Evolutionary conservation across 2,113 vertebrate genomes (phyloP), one percentile per base, ranked within the genome.

Genomic region (Mus spicilegus): DNA sequence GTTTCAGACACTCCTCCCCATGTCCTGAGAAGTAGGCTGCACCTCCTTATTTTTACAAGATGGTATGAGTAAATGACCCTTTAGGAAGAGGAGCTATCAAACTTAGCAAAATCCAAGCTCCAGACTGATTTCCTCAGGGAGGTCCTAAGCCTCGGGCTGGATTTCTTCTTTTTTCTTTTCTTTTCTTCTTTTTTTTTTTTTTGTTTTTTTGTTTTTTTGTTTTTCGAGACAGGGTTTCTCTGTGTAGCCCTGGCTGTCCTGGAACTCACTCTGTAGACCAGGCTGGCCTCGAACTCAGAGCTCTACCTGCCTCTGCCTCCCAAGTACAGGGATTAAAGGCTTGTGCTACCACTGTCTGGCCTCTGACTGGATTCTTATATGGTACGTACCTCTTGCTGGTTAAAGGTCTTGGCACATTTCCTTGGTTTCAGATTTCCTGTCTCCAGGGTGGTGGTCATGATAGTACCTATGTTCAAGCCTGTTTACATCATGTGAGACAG

Each of bases 401-500:
- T 78, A 22, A 61, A 19, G 14, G 70, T 42, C 20, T 85, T 61
- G 36, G 80, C 20, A 77, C 13, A 17, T 58, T 72, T 90, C 61
- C 63, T 92, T 93, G 65, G 87, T 77, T 69, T 94, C 33, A 12
- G n/a, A 84, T 77, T 96, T 94, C 17, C 28, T 94, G 10, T 88
- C 63, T 89, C 20, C 91, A 67, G 26, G 51, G n/a, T 42, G 6
- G 63, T 77, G 36, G 30, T 61, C 20, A 2, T 56, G 49, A 26
- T 26, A 86, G 77, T 36, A 30, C 22, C 58, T 51, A 30, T 33
- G 10, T 76, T 77, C 85, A 63, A 76, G 73, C 56, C 80, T n/a
- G 12, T 42, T 70, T 42, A 65, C 10, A 33, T 67, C 39, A 28
- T 46, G 30, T 67, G 49, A 69, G 56, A 80, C 28, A 56, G 58